Evolutionary conservation across 2,888 invertebrate genomes (phyloP).

Genomic region (Deroplatys truncata): DNA sequence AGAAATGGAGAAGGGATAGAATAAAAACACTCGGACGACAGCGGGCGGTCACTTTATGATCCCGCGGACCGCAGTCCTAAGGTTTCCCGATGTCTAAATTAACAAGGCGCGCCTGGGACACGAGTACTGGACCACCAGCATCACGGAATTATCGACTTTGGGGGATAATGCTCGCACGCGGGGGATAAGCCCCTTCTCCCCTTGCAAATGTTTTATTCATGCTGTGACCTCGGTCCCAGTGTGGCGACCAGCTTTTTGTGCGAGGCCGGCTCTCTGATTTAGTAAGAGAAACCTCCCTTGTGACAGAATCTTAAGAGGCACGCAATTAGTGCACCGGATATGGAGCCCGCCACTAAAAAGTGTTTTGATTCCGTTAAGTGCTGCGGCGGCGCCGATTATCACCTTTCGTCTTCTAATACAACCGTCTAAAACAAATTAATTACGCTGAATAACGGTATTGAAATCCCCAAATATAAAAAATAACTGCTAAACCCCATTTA

Average conservation of each 20-base stretch:
- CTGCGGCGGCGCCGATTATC: not conserved
- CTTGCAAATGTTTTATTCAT: not conserved
- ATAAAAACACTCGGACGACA: not conserved
- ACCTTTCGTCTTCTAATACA: too few relatives aligned
- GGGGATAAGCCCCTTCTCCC: not conserved
- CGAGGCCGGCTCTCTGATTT: not conserved
- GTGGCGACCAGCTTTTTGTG: not conserved
- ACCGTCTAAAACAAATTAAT: too few relatives aligned
- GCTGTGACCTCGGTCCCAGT: not conserved
- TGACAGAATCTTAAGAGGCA: too few relatives aligned
- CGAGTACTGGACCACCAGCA: not conserved
- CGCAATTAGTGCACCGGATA: not conserved
- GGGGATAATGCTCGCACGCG: not conserved
- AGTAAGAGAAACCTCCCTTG: not conserved
- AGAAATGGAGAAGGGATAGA: slow-evolving; percentile 24
- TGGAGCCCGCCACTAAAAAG: not conserved
- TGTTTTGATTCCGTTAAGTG: not conserved
- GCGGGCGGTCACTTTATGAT: not conserved
- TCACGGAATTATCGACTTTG: not conserved
- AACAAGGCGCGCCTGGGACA: too few relatives aligned
- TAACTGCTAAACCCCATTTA: too few relatives aligned
- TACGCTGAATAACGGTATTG: too few relatives aligned
- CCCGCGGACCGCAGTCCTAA: not conserved
- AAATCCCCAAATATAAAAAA: too few relatives aligned
- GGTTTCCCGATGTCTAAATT: too few relatives aligned